Base-by-base conservation (phyloP, 2,888 invertebrate genomes). In the Zygaena filipendulae region DNA sequence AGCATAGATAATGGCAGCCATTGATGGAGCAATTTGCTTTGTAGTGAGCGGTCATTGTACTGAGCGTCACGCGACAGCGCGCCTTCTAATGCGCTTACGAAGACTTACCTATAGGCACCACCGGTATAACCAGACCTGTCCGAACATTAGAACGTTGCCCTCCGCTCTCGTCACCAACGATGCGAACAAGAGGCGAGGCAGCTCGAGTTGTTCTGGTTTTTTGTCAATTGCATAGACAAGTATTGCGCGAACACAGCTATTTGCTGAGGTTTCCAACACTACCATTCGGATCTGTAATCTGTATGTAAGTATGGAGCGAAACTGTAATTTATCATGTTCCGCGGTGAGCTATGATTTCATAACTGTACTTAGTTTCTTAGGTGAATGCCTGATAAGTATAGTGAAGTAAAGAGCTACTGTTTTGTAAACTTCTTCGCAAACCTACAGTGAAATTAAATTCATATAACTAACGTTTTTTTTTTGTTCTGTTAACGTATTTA, bases 51-150 rank as follows among this genome's bases (percentile, higher is more conserved):
- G 75, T 75, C 75, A 75, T 63, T 51, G 75, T 58, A 62, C 77
- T 52, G 49, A 47, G 51, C 71, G 75, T 72, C 74, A 74, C 74
- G 77, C 66, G 59, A 64, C 67, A 61, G 49, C 59, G 66, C 47
- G 49, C 62, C 59, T 60, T 66, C 67, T 72, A 72, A 74, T 71
- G 67, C 68, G 66, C 66, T 68, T 69, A 71, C n/a, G 66, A 71
- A 72, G 69, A 68, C 70, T n/a, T 70, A 57, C 70, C 69, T 69
- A 63, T 61, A 55, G 43, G 46, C 35, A 43, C 36, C 25, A 40
- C 74, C 68, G 66, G 20, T 24, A 9, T 43, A 46, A 27, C 36
- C 25, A 47, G 70, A 53, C n/a, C n/a, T n/a, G n/a, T n/a, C n/a
- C n/a, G n/a, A n/a, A n/a, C n/a, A n/a, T n/a, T n/a, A n/a, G n/a